Percentiles rank a stretch among this genome's conserved stretches.
Evolutionary conservation across 1,140 invertebrate genomes (phyloP).

Genomic region (Nymphalis io): DNA sequence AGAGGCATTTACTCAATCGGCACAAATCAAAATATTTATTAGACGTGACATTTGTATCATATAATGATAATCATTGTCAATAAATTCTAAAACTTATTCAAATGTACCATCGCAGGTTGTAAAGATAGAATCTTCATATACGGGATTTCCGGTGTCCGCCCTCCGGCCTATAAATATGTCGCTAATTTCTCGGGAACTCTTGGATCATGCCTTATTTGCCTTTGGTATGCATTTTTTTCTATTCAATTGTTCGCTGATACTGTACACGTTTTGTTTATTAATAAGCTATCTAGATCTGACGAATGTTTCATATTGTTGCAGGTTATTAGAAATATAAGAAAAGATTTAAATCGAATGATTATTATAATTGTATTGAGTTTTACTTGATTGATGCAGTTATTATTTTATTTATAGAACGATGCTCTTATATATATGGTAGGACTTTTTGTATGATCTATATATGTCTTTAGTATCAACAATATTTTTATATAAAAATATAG

Average conservation of each 20-base stretch:
- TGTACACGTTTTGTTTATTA: constrained; percentile 21
- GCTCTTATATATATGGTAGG: too few species aligned
- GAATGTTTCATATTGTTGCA: neutral
- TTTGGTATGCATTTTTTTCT: constrained; percentile 37
- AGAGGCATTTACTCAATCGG: neutral
- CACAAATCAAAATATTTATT: neutral
- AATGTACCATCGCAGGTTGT: constrained; percentile 61
- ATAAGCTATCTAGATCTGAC: constrained; percentile 17
- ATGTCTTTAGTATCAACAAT: too few species aligned
- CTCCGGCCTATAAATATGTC: constrained; percentile 48
- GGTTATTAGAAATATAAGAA: neutral
- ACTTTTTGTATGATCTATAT: too few species aligned
- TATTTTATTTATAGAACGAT: too few species aligned
- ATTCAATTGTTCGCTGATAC: constrained; percentile 34
- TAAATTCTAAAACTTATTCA: constrained; percentile 72
- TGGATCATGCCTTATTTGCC: constrained; percentile 48
- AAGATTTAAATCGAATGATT: too few species aligned
- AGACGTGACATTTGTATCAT: constrained; percentile 13
- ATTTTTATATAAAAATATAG: too few species aligned
- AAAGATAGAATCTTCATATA: constrained; percentile 72
- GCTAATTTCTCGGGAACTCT: constrained; percentile 63
- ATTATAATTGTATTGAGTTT: too few species aligned
- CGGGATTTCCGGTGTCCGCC: constrained; percentile 71
- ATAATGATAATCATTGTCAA: constrained; percentile 48
- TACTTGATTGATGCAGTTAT: too few species aligned